Percentiles rank a stretch among this genome's conserved stretches.
These are phyloP conservation scores for Psittacula derbiana DNA, from an alignment of 2,797 vertebrate species.

Conservation along the genomic window DNA sequence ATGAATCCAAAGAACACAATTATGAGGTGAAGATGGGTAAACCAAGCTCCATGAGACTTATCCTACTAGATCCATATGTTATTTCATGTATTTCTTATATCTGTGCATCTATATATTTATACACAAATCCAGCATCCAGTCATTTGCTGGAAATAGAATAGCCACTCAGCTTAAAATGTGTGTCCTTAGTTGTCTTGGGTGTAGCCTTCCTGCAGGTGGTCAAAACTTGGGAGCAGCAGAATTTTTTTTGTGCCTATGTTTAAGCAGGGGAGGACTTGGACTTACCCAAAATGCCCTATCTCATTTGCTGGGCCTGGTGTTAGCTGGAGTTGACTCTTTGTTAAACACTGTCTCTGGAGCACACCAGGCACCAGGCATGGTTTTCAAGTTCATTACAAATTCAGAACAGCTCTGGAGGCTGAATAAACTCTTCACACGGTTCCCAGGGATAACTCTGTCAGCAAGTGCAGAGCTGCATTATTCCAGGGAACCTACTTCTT, in stretches of 20 bases:
- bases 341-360: background rate
- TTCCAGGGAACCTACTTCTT: background rate
- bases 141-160: background rate
- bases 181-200: background rate
- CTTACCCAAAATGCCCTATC: background rate
- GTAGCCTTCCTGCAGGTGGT: background rate
- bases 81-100: background rate
- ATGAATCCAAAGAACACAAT: background rate
- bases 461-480: background rate
- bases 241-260: background rate
- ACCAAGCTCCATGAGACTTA: background rate
- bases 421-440: background rate
- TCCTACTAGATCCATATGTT: background rate
- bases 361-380: background rate
- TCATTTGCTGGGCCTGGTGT: background rate
- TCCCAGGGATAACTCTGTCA: background rate
- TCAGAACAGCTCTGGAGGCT: background rate
- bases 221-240: background rate
- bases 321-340: background rate
- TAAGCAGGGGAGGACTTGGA: background rate
- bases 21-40: background rate
- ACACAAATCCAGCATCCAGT: background rate
- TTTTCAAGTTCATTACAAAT: background rate
- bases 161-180: background rate
- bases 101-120: background rate